Evolutionary conservation across 2,113 vertebrate genomes (phyloP).

Genomic region (Ascaphus truei): DNA sequence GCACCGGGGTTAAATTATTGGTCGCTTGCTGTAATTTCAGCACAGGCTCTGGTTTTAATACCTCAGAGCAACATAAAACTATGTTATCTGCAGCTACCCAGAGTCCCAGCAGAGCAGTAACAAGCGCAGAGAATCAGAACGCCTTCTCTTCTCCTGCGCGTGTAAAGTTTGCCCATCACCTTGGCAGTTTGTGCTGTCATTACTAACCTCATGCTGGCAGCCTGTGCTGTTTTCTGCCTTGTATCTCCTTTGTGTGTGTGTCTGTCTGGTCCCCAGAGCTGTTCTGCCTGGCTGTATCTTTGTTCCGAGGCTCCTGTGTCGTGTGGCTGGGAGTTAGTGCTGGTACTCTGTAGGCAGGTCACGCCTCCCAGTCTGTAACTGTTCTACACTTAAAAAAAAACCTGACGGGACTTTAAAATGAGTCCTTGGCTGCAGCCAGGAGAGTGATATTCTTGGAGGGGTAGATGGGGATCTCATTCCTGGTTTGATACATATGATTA

Average conservation of each 20-base stretch:
- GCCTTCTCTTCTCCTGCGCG: no score
- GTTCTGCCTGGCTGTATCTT: conserved; percentile 26
- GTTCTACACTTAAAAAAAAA: conserved; percentile 14
- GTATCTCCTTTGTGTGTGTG: conserved; percentile 30
- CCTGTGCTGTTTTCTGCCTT: not conserved
- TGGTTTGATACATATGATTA: no score
- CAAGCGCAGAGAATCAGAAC: no score
- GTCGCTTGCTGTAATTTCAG: no score
- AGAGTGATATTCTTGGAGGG: not conserved
- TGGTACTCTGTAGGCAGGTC: conserved; percentile 28
- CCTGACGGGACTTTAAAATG: conserved; percentile 28
- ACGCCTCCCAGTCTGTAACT: conserved; percentile 31
- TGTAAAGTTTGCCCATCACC: not conserved
- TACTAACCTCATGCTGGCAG: conserved; percentile 34
- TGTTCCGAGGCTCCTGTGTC: conserved; percentile 14
- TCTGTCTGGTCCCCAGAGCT: conserved; percentile 19
- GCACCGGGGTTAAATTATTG: no score
- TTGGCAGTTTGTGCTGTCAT: conserved; percentile 1
- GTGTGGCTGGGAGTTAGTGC: conserved; percentile 24
- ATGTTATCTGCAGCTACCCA: no score
- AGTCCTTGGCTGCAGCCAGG: conserved; percentile 11
- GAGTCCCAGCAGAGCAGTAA: no score
- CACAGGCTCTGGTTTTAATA: no score
- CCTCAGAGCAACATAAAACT: no score
- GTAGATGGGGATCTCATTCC: no score